Evolutionary conservation across 2,113 vertebrate genomes (phyloP), one percentile per base, ranked within the genome.

Genomic region (Octodon degus): DNA sequence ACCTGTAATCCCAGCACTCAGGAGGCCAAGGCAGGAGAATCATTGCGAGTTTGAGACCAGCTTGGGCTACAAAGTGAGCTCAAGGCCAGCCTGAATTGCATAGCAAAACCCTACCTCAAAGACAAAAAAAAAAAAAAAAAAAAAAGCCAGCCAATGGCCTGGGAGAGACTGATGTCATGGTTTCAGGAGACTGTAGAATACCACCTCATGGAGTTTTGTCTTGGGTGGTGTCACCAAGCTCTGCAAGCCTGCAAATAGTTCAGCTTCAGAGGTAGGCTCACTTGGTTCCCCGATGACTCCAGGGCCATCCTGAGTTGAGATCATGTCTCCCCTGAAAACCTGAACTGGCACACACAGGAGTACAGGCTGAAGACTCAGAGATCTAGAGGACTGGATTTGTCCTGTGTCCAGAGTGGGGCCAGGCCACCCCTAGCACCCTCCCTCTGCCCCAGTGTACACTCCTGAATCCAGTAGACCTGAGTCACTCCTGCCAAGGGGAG

Each of bases 171-270:
- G 50, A 20, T 30, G 30, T 81, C 58, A 67, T 93, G 68, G n/a
- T 55, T 60, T 76, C 55, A 19, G 14, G 24, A 27, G 5, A 0
- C 1, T 12, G 3, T 43, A 58, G 16, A 53, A 13, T 86, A 11
- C 20, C 47, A 20, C 55, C 7, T 47, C 40, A 47, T 25, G 9
- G 40, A 72, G 68, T 83, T 47, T 86, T 83, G 25, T 92, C 81
- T 89, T 86, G 74, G 37, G 24, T 93, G 30, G 24, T 94, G 40
- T 94, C 93, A 90, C 65, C 72, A 90, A 85, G 43, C 74, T 82
- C 62, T 72, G 22, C 63, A 89, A 86, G 63, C 27, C 43, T 6
- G 9, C 85, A 94, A 89, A 86, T 89, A 86, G 86, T 65, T 58
- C 19, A 62, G 63, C 53, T 95, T 87, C 76, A 74, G 65, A 93